Base-by-base conservation (phyloP, 2,113 vertebrate species). In the Reinhardtius hippoglossoides region DNA sequence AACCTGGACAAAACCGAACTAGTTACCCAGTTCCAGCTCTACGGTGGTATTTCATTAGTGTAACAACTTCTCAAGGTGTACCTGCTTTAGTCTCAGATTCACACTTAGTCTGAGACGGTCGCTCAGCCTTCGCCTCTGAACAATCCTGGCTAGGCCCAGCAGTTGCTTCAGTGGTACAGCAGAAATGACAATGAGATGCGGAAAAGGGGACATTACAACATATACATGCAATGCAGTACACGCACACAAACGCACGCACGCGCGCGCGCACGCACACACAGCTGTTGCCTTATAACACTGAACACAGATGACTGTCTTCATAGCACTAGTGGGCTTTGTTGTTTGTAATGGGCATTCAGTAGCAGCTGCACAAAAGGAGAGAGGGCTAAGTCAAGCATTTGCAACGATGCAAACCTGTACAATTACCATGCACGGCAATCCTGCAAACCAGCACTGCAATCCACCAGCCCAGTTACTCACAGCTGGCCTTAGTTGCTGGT, bases 401-500 rank as follows among this genome's bases (percentile, higher is more conserved):
- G 88, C 89, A 81, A 70, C 84, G 80, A 79, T 42, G 84, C 93
- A 94, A 88, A 86, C 82, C 87, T 77, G 66, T 79, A 93, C 87
- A 85, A 62, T 52, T 71, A 87, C 81, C 88, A 89, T 89, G 86
- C 92, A 92, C 85, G 40, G 85, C 91, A 92, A 90, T 87, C 83
- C 89, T 86, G 84, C 91, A 92, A 93, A 91, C 86, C 88, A 89
- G 89, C 89, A 93, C 91, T 87, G 91, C 91, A 93, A 91, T 87
- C 86, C 87, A 90, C 89, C 89, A 90, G 89, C 87, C 59, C 61
- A 57, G 74, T 91, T 94, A 94, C 95, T 95, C 94, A 95, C 95
- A 90, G 89, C 90, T 93, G 81, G 90, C 84, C 70, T 88, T 81
- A 88, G 92, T 66, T 70, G 85, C 75, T 76, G 80, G 73, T 48